A percentile compares a stretch with the other conserved stretches of the same genome.
Evolutionary conservation across 2,797 vertebrate species (phyloP).

Genomic region (Erpetoichthys calabaricus): DNA sequence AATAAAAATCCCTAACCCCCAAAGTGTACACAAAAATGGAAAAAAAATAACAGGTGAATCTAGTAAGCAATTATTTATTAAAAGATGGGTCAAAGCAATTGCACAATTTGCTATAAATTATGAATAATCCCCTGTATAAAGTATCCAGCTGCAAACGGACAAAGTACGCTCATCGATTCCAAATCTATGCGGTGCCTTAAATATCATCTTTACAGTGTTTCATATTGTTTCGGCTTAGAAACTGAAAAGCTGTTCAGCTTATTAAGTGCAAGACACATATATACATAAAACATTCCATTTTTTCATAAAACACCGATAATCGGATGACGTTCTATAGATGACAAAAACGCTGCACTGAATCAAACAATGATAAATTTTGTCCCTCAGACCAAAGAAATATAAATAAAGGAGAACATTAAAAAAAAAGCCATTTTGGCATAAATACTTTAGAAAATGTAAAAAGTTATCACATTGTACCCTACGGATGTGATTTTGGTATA

Average conservation of each 20-base stretch:
- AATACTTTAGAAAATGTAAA: too few relatives aligned
- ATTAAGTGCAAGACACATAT: constrained; percentile 70
- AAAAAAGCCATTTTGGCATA: too few relatives aligned
- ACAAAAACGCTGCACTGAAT: too few relatives aligned
- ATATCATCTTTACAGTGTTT: constrained; percentile 21
- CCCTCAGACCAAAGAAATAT: too few relatives aligned
- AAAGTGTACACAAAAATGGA: constrained; percentile 51
- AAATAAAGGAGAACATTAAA: too few relatives aligned
- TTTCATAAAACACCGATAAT: constrained; percentile 47
- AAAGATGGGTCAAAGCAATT: constrained; percentile 63
- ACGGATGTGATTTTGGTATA: too few relatives aligned
- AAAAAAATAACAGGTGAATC: constrained; percentile 44
- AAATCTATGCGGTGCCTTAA: background rate
- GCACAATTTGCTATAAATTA: constrained; percentile 64
- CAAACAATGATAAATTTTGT: too few relatives aligned
- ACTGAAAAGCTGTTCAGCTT: constrained; percentile 63
- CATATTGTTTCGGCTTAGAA: constrained; percentile 63
- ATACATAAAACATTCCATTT: constrained; percentile 55
- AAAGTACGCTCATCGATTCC: background rate
- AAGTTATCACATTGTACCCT: too few relatives aligned
- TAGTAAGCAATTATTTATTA: constrained; percentile 71
- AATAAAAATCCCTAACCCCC: constrained; percentile 28
- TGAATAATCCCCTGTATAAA: constrained; percentile 46
- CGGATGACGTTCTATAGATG: too few relatives aligned
- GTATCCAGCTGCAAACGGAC: too few relatives aligned